Conservation (phyloP, 2,888 invertebrate genomes). For the Thymelicus acteon region DNA sequence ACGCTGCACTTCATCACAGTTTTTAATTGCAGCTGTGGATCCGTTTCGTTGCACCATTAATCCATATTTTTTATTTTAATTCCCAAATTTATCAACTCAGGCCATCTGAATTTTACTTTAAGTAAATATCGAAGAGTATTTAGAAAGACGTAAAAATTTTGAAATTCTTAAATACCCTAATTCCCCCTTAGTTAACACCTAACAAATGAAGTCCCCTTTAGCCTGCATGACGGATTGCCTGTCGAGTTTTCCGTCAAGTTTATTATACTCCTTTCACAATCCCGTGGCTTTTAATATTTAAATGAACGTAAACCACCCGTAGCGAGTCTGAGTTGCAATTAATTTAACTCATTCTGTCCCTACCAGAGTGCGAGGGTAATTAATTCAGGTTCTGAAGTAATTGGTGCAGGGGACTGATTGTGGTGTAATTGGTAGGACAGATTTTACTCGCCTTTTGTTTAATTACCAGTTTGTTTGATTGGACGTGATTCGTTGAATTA, state of each 20-base stretch:
- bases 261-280: constrained; percentile 30
- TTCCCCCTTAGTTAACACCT: not conserved
- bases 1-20: too few relatives aligned
- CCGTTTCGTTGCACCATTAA: too few relatives aligned
- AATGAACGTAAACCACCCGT: constrained; percentile 32
- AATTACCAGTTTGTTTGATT: constrained; percentile 29
- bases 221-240: constrained; percentile 26
- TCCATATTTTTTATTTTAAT: too few relatives aligned
- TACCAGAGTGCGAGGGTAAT: constrained; percentile 27
- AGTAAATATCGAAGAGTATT: too few relatives aligned
- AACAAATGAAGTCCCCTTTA: constrained; percentile 20
- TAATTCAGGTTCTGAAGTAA: constrained; percentile 30
- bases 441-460: constrained; percentile 28
- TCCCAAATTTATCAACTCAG: too few relatives aligned
- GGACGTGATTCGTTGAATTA: not conserved
- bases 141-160: too few relatives aligned
- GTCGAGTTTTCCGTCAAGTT: constrained; percentile 13
- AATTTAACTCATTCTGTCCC: constrained; percentile 28
- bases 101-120: too few relatives aligned
- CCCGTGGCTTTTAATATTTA: constrained; percentile 36
- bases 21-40: too few relatives aligned
- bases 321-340: constrained; percentile 27
- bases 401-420: constrained; percentile 32
- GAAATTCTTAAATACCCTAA: too few relatives aligned
- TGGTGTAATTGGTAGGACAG: constrained; percentile 19